Conservation (phyloP, 2,888 invertebrate genomes). For the Amblyteles armatorius region DNA sequence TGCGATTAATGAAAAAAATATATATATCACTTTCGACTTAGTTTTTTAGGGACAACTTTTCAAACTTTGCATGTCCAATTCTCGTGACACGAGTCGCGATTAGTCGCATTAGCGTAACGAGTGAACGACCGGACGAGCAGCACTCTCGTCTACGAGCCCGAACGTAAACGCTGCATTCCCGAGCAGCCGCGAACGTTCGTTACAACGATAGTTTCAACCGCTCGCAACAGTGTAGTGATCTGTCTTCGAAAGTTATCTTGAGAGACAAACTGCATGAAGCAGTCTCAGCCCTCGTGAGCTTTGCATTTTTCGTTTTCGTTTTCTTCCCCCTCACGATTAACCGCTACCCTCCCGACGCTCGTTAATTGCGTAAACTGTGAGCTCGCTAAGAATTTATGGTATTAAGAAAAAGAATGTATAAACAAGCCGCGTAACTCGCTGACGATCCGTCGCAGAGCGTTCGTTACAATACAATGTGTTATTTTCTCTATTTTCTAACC, state of each 20-base stretch:
- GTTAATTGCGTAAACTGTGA: conserved; percentile 23
- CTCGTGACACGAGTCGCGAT: conserved; percentile 39
- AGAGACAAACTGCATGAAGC: neutral
- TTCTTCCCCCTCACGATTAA: conserved; percentile 6
- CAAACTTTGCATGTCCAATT: conserved; percentile 46
- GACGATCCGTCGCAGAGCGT: neutral
- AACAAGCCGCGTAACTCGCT: neutral
- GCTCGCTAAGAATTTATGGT: conserved; percentile 12
- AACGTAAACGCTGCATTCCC: conserved; percentile 38
- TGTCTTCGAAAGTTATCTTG: neutral
- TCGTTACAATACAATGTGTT: neutral
- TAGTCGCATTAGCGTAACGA: conserved; percentile 49
- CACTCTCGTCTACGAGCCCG: conserved; percentile 19
- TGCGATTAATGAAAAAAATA: no score
- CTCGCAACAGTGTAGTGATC: neutral
- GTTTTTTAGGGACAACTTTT: neutral
- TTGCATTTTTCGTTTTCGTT: conserved; percentile 4
- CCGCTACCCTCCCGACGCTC: conserved; percentile 1
- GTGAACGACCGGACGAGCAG: conserved; percentile 36
- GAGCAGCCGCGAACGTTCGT: neutral
- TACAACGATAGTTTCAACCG: neutral
- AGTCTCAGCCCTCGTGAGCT: no score
- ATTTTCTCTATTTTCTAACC: neutral
- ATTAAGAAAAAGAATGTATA: neutral
- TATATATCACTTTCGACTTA: no score